Evolutionary conservation across 2,113 vertebrate genomes (phyloP).

Genomic region (Agelaius phoeniceus): DNA sequence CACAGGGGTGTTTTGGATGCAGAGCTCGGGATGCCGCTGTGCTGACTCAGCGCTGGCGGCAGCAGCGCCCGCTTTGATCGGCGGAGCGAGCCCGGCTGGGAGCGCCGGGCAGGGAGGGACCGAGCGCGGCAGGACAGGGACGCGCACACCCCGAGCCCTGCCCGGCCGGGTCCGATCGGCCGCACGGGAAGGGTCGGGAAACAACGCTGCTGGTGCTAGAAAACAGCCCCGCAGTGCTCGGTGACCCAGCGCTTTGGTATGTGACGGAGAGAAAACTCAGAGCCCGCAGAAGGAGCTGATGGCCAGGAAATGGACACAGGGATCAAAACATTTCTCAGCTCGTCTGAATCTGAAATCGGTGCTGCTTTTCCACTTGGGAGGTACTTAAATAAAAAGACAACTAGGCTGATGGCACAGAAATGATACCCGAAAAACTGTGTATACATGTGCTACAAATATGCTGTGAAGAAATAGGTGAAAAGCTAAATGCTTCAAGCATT

Average conservation of each 20-base stretch:
- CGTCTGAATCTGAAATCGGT: not conserved
- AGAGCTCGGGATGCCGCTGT: not conserved
- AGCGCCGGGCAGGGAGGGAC: not conserved
- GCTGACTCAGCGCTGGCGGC: not conserved
- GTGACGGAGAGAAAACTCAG: not conserved
- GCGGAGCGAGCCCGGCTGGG: not conserved
- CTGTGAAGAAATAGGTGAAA: slow-evolving; percentile 40
- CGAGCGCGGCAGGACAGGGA: not conserved
- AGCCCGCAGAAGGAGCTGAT: not conserved
- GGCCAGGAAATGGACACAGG: not conserved
- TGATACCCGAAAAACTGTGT: not conserved
- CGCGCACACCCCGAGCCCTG: rapidly evolving
- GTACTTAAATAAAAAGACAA: not conserved
- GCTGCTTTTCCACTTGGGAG: not conserved
- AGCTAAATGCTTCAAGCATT: slow-evolving; percentile 50
- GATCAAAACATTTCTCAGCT: not conserved
- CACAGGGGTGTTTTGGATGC: not conserved
- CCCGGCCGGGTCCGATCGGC: not conserved
- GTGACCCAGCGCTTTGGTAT: not conserved
- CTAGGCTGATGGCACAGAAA: not conserved
- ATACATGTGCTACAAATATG: not conserved
- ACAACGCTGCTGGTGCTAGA: not conserved
- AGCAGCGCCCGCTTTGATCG: not conserved
- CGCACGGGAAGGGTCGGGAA: not conserved
- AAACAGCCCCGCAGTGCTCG: not conserved